Evolutionary conservation across 2,113 vertebrate species (phyloP).

Genomic region (Caloenas nicobarica): DNA sequence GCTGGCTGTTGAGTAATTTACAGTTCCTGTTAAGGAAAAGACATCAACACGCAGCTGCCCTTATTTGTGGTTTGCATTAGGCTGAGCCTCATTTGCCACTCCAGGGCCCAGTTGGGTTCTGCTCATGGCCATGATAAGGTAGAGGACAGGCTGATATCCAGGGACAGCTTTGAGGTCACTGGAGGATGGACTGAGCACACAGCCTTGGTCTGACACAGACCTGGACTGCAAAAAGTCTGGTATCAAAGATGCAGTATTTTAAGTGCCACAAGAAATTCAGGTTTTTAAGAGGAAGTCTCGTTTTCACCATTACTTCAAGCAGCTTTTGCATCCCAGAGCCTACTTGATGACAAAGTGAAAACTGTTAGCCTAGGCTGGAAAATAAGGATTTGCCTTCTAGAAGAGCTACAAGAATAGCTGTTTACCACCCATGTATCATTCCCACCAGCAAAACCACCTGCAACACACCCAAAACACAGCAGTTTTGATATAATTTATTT

Average conservation of each 20-base stretch:
- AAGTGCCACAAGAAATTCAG: accelerated
- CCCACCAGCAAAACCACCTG: background rate
- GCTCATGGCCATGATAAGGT: background rate
- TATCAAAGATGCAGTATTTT: background rate
- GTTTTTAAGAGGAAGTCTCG: background rate
- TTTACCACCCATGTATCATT: background rate
- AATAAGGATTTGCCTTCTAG: background rate
- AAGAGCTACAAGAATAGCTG: background rate
- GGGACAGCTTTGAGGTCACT: background rate
- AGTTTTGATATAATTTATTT: slow-evolving; percentile 66
- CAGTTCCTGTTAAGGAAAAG: background rate
- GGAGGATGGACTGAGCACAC: background rate
- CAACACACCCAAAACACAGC: background rate
- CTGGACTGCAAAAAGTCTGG: background rate
- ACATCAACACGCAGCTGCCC: background rate
- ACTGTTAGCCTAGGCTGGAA: background rate
- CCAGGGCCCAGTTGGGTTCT: accelerated
- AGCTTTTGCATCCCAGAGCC: background rate
- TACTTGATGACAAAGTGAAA: background rate
- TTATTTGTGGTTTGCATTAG: background rate
- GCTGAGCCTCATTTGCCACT: background rate
- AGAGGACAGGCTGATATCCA: background rate
- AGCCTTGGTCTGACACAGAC: background rate
- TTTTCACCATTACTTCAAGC: background rate
- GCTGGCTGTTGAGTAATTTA: background rate